These are phyloP conservation scores for Rhabditoides inermis DNA, from an alignment of 2,888 invertebrate species.

Conservation along the genomic window DNA sequence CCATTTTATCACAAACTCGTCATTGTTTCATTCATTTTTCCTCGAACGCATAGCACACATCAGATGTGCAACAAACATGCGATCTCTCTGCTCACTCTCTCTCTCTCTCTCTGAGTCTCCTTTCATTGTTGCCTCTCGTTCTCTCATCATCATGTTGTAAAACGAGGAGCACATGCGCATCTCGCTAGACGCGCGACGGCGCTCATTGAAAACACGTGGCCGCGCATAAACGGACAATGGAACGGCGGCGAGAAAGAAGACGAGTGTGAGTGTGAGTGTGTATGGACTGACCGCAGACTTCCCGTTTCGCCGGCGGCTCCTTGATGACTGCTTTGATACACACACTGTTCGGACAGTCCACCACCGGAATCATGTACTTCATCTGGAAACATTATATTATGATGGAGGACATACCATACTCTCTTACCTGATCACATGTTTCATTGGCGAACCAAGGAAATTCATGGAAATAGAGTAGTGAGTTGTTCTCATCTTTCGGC, in stretches of 20 bases:
- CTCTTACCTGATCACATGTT: slow-evolving; percentile 28
- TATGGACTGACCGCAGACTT: slow-evolving; percentile 38
- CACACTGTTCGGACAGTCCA: slow-evolving; percentile 33
- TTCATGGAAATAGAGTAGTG: slow-evolving; percentile 26
- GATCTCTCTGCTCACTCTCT: too few relatives aligned
- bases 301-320: slow-evolving; percentile 34
- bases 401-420: neutral
- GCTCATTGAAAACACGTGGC: neutral
- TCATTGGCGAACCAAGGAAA: slow-evolving; percentile 35
- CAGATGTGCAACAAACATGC: too few relatives aligned
- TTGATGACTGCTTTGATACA: slow-evolving; percentile 45
- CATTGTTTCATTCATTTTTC: too few relatives aligned
- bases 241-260: neutral
- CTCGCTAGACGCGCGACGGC: neutral
- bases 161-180: neutral
- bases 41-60: too few relatives aligned
- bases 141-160: neutral
- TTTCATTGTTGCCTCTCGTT: neutral
- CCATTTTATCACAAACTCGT: too few relatives aligned
- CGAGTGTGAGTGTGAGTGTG: too few relatives aligned
- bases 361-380: slow-evolving; percentile 25
- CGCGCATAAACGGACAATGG: too few relatives aligned
- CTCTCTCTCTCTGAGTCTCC: neutral
- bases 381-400: slow-evolving; percentile 12
- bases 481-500: slow-evolving; percentile 32